Evolutionary conservation across 2,113 vertebrate species (phyloP), one percentile per base, ranked within the genome.

Genomic region (Paramormyrops kingsleyae): DNA sequence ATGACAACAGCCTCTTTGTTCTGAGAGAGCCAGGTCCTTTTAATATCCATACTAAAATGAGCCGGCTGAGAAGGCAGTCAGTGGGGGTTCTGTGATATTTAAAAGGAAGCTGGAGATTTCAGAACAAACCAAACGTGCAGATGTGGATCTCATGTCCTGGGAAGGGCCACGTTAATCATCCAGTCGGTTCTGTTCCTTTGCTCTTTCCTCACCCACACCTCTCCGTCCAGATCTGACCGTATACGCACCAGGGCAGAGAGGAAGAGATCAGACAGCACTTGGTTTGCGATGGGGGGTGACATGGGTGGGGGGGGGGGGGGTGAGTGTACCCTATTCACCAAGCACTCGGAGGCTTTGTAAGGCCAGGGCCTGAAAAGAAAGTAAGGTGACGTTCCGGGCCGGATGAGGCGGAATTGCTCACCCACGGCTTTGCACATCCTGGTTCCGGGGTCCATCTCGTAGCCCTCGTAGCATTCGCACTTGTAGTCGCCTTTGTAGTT

Each of bases 401-500:
- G 49, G 89, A 87, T n/a, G 24, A 27, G 87, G 84, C 91, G 49
- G 62, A 88, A 91, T 89, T 46, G 42, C 98, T 95, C 96, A 99
- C 99, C 99, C 88, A 98, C 97, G 8, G 98, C 98, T 94, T 99
- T 99, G 97, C 99, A 99, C 94, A 97, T 97, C 96, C 97, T 99
- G 90, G 97, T 97, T 91, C 96, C 95, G 0, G 97, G 96, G 95
- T 99, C 99, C 97, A 99, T 98, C 96, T 99, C 97, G 0, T 99
- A 99, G 92, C 98, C 99, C 90, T 98, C 97, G 89, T 98, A 97
- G 94, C 99, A 99, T 92, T 99, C 98, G 0, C 99, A 99, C 95
- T 99, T 99, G 92, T 97, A 98, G 95, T 98, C 97, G 31, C 99
- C 99, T 95, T 99, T 99, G 95, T 98, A 99, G 95, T 99, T 99